phyloP scores from a whole-genome alignment of 2,113 vertebrate genomes.

The Diadophis punctatus region DNA sequence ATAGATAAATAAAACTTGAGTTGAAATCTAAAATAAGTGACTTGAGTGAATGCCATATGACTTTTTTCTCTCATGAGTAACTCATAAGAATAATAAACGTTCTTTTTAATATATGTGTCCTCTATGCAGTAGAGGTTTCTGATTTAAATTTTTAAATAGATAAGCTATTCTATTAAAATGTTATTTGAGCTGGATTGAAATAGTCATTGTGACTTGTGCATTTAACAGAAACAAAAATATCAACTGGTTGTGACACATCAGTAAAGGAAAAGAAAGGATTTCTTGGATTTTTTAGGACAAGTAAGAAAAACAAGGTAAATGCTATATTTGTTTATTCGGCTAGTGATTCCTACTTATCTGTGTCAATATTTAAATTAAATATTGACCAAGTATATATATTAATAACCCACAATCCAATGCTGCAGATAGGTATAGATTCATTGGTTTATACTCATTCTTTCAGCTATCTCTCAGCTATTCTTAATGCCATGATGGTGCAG shows the following conservation, averaged over 20 bases:
- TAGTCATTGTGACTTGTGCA: not conserved
- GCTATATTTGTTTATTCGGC: not conserved
- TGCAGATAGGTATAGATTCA: not conserved
- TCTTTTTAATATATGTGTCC: not conserved
- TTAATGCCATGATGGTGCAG: no score
- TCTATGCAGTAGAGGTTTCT: not conserved
- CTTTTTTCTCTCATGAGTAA: not conserved
- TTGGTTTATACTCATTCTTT: not conserved
- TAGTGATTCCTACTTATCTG: not conserved
- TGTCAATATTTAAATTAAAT: no score
- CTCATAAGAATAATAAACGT: not conserved
- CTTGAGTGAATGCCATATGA: not conserved
- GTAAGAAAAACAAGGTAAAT: constrained; percentile 82
- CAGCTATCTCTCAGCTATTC: not conserved
- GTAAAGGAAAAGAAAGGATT: constrained; percentile 83
- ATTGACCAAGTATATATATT: not conserved
- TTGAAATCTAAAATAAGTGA: not conserved
- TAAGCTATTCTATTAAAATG: not conserved
- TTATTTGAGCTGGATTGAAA: not conserved
- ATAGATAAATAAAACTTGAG: not conserved
- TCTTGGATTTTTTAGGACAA: constrained; percentile 83
- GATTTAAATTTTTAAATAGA: not conserved
- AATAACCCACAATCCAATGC: not conserved
- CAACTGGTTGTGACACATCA: constrained; percentile 67
- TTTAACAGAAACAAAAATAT: constrained; percentile 75